Conservation (phyloP, 2,113 vertebrate species). For the Leuciscus idus region DNA sequence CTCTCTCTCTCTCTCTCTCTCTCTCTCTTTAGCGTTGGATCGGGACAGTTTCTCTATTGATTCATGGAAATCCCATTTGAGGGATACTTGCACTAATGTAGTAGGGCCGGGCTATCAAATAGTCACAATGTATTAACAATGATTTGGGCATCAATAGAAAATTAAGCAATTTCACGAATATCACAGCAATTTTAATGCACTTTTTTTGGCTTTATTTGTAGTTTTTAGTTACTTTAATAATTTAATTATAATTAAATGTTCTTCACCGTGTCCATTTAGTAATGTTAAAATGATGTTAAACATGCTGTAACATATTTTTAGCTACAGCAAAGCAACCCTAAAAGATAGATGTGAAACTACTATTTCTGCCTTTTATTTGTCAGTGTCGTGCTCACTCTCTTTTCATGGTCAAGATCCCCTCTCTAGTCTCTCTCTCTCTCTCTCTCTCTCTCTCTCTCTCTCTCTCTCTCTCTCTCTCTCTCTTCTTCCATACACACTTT, state of each 20-base stretch:
- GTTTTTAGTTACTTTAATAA: not conserved
- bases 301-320: too few relatives aligned
- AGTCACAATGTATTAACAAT: not conserved
- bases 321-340: too few relatives aligned
- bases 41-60: constrained; percentile 7
- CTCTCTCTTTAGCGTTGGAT: constrained; percentile 18
- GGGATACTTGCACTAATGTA: constrained; percentile 17
- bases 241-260: too few relatives aligned
- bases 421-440: not conserved
- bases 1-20: constrained; percentile 52
- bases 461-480: too few relatives aligned
- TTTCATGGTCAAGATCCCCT: not conserved
- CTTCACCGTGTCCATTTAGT: too few relatives aligned
- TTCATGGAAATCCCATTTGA: constrained; percentile 25
- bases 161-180: not conserved
- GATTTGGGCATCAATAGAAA: not conserved
- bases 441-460: too few relatives aligned
- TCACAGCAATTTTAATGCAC: not conserved
- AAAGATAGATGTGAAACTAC: not conserved
- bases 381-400: not conserved
- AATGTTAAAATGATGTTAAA: too few relatives aligned
- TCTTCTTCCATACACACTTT: not conserved
- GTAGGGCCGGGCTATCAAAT: not conserved
- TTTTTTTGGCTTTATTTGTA: not conserved
- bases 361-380: not conserved